Evolutionary conservation across 2,797 vertebrate genomes (phyloP).

Genomic region (Ataeniobius toweri): DNA sequence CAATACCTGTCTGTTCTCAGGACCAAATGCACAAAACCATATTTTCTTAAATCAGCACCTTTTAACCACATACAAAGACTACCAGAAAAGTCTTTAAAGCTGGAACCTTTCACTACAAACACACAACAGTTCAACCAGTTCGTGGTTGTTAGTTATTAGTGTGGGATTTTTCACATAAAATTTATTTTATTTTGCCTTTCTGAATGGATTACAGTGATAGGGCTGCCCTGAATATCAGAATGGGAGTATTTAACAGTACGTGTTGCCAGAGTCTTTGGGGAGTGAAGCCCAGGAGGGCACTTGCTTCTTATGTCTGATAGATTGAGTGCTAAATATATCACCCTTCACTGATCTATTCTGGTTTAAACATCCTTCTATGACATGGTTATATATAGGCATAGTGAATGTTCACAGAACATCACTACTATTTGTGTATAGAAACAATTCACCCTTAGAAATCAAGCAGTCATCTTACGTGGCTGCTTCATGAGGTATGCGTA

Average conservation of each 20-base stretch:
- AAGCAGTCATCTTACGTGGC: conserved; percentile 41
- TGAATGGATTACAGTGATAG: neutral
- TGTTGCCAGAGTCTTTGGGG: conserved; percentile 23
- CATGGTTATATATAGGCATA: conserved; percentile 38
- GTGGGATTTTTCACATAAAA: neutral
- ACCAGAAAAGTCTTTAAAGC: no score
- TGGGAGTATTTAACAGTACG: neutral
- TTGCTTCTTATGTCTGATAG: conserved; percentile 5
- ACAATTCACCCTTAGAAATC: conserved; percentile 34
- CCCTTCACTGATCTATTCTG: conserved; percentile 25
- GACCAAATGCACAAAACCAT: no score
- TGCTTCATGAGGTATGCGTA: conserved; percentile 31
- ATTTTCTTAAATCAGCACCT: no score
- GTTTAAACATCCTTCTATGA: conserved; percentile 39
- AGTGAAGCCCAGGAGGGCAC: conserved; percentile 38
- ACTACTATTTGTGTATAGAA: conserved; percentile 39
- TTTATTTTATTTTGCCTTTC: neutral
- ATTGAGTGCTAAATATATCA: conserved; percentile 37
- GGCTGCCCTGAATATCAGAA: neutral
- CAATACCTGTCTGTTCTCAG: no score
- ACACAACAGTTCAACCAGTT: neutral
- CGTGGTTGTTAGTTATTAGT: neutral
- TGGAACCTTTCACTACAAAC: neutral
- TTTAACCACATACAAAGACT: no score
- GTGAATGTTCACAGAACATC: conserved; percentile 15